Conservation (phyloP, 2,888 invertebrate genomes). For the Copidosoma aretas region DNA sequence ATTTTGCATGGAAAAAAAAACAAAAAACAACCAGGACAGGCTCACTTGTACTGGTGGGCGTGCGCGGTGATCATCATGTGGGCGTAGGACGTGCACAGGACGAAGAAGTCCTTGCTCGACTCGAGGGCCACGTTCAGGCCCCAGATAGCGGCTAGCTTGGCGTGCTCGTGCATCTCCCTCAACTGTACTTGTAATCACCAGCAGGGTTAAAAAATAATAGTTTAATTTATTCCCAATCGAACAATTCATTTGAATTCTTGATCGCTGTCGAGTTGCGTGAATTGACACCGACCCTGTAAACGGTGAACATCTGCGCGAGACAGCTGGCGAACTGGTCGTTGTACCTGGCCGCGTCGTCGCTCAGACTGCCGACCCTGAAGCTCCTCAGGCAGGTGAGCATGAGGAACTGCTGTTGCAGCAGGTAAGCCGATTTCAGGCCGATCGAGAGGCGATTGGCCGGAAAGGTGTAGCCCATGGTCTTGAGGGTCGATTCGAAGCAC, state of each 20-base stretch:
- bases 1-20: no score
- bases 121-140: slow-evolving; percentile 65
- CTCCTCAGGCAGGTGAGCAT: slow-evolving; percentile 53
- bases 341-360: slow-evolving; percentile 60
- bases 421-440: slow-evolving; percentile 47
- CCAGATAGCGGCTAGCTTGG: slow-evolving; percentile 68
- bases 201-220: no score
- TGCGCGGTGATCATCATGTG: slow-evolving; percentile 64
- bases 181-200: slow-evolving; percentile 40
- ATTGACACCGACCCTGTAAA: slow-evolving; percentile 57
- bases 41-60: slow-evolving; percentile 47
- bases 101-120: slow-evolving; percentile 65
- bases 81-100: slow-evolving; percentile 66
- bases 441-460: slow-evolving; percentile 54
- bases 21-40: background rate
- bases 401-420: slow-evolving; percentile 55
- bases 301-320: slow-evolving; percentile 59
- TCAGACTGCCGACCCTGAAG: slow-evolving; percentile 47
- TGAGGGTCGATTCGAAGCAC: slow-evolving; percentile 58
- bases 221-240: no score
- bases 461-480: slow-evolving; percentile 61
- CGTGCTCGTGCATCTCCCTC: slow-evolving; percentile 61
- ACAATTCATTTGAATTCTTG: background rate
- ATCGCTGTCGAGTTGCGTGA: no score
- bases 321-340: slow-evolving; percentile 63